Evolutionary conservation across 2,888 invertebrate genomes (phyloP).

Genomic region (Eilema caniola): DNA sequence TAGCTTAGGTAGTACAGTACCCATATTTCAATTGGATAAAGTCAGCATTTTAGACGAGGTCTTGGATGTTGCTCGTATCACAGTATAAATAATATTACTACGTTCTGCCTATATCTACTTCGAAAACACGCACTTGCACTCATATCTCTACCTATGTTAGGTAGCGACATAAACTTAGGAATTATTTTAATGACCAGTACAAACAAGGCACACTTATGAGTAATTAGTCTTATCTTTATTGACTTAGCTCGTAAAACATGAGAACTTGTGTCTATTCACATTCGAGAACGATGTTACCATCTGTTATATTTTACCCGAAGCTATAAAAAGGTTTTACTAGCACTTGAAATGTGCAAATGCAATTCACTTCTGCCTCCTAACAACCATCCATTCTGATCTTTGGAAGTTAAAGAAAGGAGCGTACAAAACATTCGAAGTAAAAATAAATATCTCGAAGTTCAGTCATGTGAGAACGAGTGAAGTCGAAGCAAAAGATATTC

Average conservation of each 20-base stretch:
- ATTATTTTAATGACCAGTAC: background rate
- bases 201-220: background rate
- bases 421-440: background rate
- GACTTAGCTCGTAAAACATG: background rate
- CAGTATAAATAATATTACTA: no score
- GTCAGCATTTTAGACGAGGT: background rate
- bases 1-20: background rate
- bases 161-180: background rate
- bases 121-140: background rate
- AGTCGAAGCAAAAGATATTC: background rate
- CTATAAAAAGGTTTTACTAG: background rate
- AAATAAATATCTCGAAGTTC: background rate
- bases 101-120: background rate
- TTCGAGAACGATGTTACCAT: background rate
- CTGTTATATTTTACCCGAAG: background rate
- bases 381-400: background rate
- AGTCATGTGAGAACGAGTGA: background rate
- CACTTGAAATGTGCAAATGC: conserved; percentile 1
- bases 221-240: background rate
- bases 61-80: no score
- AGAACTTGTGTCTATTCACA: background rate
- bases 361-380: background rate
- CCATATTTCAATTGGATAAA: background rate
- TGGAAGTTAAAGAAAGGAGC: background rate
- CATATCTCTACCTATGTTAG: no score